A percentile compares a stretch with the other conserved stretches of the same genome.
Conservation (phyloP, 2,888 invertebrate species). For the Synanthedon myopaeformis region DNA sequence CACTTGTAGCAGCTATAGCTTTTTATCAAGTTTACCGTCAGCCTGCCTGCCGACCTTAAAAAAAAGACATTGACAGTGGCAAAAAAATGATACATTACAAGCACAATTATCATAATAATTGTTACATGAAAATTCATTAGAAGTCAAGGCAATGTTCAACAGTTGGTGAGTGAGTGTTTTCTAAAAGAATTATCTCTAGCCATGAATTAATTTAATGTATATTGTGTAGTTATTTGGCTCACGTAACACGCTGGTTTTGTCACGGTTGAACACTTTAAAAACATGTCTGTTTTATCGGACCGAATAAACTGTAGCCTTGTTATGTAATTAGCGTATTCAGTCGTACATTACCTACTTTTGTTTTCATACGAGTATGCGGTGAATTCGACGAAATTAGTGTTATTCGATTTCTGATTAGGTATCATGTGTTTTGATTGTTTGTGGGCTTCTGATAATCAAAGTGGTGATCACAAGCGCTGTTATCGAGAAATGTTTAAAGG, state of each 20-base stretch:
- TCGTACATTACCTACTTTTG: not conserved
- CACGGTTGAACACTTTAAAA: constrained; percentile 13
- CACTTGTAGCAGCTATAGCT: too few relatives aligned
- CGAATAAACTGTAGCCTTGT: not conserved
- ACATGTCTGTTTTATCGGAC: constrained; percentile 6
- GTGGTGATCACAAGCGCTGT: constrained; percentile 7
- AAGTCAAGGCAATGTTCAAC: too few relatives aligned
- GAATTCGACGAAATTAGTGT: not conserved
- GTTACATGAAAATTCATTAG: too few relatives aligned
- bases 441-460: constrained; percentile 20
- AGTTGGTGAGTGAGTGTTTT: too few relatives aligned
- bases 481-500: too few relatives aligned
- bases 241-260: constrained; percentile 1
- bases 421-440: constrained; percentile 44
- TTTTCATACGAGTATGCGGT: not conserved
- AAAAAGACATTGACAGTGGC: too few relatives aligned
- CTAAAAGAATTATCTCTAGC: too few relatives aligned
- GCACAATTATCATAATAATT: too few relatives aligned
- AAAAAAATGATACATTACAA: too few relatives aligned
- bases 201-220: too few relatives aligned
- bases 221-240: not conserved
- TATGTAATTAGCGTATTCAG: not conserved
- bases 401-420: not conserved
- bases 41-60: too few relatives aligned
- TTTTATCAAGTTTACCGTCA: too few relatives aligned